Evolutionary conservation across 1,140 invertebrate genomes (phyloP).

Genomic region (Leptinotarsa texana): DNA sequence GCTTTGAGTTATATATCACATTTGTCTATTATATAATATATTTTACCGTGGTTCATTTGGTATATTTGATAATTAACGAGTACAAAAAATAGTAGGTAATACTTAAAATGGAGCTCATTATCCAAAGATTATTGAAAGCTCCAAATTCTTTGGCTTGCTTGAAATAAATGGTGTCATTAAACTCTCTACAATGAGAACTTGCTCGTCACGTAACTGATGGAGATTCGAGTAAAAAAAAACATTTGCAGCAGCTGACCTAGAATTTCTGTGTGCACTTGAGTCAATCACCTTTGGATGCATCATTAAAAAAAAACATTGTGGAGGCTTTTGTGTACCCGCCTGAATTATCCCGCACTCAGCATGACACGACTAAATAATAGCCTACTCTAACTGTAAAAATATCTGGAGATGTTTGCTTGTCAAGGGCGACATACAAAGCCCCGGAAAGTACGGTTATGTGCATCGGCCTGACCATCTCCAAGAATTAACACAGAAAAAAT

Average conservation of each 20-base stretch:
- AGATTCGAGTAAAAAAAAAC: neutral
- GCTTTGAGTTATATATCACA: too few species aligned
- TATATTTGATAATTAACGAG: too few species aligned
- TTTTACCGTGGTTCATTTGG: too few species aligned
- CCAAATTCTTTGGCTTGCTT: too few species aligned
- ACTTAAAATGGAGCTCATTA: too few species aligned
- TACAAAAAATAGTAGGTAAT: too few species aligned
- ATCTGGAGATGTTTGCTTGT: neutral
- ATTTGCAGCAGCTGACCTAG: neutral
- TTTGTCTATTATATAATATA: too few species aligned
- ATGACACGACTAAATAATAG: neutral
- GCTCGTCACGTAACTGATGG: too few species aligned
- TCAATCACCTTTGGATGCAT: neutral
- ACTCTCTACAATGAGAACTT: too few species aligned
- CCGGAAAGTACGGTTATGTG: neutral
- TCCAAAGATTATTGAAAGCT: too few species aligned
- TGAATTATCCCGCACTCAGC: neutral
- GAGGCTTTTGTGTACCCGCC: neutral
- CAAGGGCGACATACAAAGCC: neutral
- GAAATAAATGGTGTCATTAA: too few species aligned
- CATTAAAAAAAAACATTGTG: constrained; percentile 4
- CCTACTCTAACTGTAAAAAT: constrained; percentile 3
- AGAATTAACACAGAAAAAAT: too few species aligned
- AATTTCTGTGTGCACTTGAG: neutral
- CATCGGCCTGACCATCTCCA: neutral